These are phyloP conservation scores for Vanessa tameamea DNA, from an alignment of 1,140 invertebrate genomes.

Conservation along the genomic window DNA sequence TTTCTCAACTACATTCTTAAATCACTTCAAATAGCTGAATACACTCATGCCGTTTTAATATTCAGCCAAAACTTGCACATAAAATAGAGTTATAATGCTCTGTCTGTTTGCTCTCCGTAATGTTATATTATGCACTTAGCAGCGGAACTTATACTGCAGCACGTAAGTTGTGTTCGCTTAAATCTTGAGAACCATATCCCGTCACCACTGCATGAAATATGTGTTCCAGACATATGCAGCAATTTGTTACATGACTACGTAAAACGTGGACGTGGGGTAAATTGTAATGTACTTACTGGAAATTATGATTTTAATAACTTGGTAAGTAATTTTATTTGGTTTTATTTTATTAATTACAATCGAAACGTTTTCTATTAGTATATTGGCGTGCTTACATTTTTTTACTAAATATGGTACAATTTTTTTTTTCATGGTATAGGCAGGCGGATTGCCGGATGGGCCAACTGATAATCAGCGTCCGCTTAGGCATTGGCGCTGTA, in stretches of 20 bases:
- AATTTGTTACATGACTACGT: slow-evolving; percentile 2
- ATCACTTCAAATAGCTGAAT: slow-evolving; percentile 3
- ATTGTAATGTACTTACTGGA: not conserved
- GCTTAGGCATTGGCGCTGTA: too few species aligned
- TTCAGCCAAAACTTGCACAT: slow-evolving; percentile 7
- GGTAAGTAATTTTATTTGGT: not conserved
- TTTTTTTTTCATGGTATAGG: too few species aligned
- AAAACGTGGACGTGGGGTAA: not conserved
- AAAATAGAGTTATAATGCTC: slow-evolving; percentile 4
- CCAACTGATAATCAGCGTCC: too few species aligned
- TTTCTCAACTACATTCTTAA: not conserved
- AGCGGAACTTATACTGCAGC: slow-evolving; percentile 6
- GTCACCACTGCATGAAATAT: slow-evolving; percentile 10
- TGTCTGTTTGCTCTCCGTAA: slow-evolving; percentile 7
- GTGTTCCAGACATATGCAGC: slow-evolving; percentile 4
- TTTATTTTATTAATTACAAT: not conserved
- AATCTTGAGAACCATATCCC: slow-evolving; percentile 5
- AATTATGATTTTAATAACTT: not conserved
- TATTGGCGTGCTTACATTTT: too few species aligned
- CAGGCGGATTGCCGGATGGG: too few species aligned
- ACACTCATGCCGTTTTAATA: not conserved
- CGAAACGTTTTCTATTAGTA: too few species aligned
- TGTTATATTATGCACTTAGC: slow-evolving; percentile 12
- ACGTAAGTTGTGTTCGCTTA: slow-evolving; percentile 9
- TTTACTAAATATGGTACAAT: too few species aligned